A percentile compares a stretch with the other conserved stretches of the same genome.
These are phyloP conservation scores for Tribolium madens DNA, from an alignment of 1,140 invertebrate genomes.

Conservation along the genomic window DNA sequence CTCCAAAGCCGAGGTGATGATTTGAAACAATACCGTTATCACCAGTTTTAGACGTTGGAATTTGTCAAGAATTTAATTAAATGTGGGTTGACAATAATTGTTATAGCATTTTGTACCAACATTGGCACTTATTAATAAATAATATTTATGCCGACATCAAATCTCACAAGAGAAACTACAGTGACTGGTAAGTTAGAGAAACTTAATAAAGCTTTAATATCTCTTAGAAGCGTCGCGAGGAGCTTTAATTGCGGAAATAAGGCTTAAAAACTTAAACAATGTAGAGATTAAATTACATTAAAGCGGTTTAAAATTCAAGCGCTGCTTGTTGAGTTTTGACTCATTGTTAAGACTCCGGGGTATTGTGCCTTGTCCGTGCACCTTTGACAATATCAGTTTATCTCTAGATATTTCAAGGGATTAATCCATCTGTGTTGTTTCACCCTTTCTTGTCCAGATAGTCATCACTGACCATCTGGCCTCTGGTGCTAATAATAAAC, in stretches of 20 bases:
- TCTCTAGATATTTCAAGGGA: not conserved
- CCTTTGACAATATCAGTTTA: not conserved
- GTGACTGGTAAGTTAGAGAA: constrained; percentile 33
- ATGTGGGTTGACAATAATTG: not conserved
- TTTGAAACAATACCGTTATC: not conserved
- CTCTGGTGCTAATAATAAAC: constrained; percentile 8
- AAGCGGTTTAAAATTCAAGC: constrained; percentile 44
- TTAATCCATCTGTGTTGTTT: not conserved
- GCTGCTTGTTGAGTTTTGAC: constrained; percentile 25
- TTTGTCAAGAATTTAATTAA: constrained; percentile 18
- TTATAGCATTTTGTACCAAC: too few relatives aligned
- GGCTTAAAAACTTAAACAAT: constrained; percentile 55
- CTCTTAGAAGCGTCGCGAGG: constrained; percentile 42
- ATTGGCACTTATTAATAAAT: constrained; percentile 10
- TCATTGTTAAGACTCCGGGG: constrained; percentile 20
- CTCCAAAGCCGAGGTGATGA: not conserved
- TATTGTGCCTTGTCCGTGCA: too few relatives aligned
- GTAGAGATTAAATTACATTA: constrained; percentile 43
- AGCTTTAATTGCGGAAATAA: constrained; percentile 55
- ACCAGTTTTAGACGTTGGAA: not conserved
- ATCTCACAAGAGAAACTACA: constrained; percentile 1
- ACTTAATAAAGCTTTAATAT: constrained; percentile 53
- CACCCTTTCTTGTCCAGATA: not conserved
- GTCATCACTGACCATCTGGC: constrained; percentile 9
- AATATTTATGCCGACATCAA: constrained; percentile 37